These are phyloP conservation scores for Lemur catta DNA, from an alignment of 2,797 vertebrate species.

Conservation along the genomic window DNA sequence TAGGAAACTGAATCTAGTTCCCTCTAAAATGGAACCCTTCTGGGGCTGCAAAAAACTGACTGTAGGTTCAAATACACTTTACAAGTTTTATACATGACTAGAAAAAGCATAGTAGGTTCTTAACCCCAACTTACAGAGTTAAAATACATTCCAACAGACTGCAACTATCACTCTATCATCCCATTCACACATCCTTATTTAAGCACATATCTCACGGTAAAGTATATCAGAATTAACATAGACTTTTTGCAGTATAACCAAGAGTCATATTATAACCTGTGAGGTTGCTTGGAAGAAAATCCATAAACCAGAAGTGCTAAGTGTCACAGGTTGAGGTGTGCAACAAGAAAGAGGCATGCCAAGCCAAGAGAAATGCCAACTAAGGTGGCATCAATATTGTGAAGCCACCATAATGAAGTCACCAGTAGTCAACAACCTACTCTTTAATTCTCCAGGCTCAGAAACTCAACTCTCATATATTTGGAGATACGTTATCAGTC, in stretches of 20 bases:
- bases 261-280: not conserved
- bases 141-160: not conserved
- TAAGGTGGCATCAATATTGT: not conserved
- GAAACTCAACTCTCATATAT: not conserved
- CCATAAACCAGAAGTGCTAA: constrained; percentile 20
- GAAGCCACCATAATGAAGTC: not conserved
- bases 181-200: not conserved
- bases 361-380: not conserved
- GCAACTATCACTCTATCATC: not conserved
- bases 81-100: not conserved
- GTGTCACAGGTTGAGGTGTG: not conserved
- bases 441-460: not conserved
- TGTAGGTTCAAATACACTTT: not conserved
- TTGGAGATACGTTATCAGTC: not conserved
- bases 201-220: not conserved
- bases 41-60: not conserved
- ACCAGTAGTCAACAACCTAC: not conserved
- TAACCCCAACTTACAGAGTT: not conserved
- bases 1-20: not conserved
- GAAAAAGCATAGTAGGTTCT: not conserved
- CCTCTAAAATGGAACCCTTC: not conserved
- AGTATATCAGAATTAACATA: not conserved
- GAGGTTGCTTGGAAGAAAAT: not conserved
- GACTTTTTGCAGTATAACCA: not conserved
- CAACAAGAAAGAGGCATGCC: not conserved